Evolutionary conservation across 2,888 invertebrate genomes (phyloP), one percentile per base, ranked within the genome.

Genomic region (Elysia crispata): DNA sequence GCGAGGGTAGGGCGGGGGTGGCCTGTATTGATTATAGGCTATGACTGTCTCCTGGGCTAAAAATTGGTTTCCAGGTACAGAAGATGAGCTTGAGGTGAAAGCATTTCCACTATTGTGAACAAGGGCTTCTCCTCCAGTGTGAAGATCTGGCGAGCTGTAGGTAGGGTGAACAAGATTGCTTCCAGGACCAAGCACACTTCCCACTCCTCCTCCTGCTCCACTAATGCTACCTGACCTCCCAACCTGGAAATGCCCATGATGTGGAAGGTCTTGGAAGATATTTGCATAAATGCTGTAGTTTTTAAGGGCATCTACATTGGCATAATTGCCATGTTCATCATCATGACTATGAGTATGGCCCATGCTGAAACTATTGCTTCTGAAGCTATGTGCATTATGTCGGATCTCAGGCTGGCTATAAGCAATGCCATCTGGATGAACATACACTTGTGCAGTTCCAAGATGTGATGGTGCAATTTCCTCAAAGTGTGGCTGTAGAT

Each of bases 1-100:
- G 15, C 91, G 85, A 0, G 96, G 96, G 92, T 97, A 97, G 0
- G 97, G 97, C 0, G 97, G 97, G 0, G 96, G 96, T 3, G 90
- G 91, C 91, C 96, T 96, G 90, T 95, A 95, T 11, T 41, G 41
- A 8, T 95, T 94, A 88, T 95, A 95, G 28, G 95, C 92, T 41
- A 41, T 41, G 87, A 94, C 89, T 73, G 94, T 83, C 64, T 94
- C 94, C 79, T 93, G 92, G 69, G 87, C 84, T 57, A 86, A 85
- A 25, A 79, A 30, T 6, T 64, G 50, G 54, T 73, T 73, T 15
- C 77, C 62, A 3, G 41, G 41, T 41, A 41, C 41, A 31, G 74
- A 79, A 54, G 73, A 79, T 25, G 73, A 72, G 54, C 49, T 74
- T 8, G 50, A 41, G 30, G 79, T 69, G 69, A 60, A 75, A 57